Evolutionary conservation across 2,888 invertebrate species (phyloP).

Genomic region (Hoplodrina blanda): DNA sequence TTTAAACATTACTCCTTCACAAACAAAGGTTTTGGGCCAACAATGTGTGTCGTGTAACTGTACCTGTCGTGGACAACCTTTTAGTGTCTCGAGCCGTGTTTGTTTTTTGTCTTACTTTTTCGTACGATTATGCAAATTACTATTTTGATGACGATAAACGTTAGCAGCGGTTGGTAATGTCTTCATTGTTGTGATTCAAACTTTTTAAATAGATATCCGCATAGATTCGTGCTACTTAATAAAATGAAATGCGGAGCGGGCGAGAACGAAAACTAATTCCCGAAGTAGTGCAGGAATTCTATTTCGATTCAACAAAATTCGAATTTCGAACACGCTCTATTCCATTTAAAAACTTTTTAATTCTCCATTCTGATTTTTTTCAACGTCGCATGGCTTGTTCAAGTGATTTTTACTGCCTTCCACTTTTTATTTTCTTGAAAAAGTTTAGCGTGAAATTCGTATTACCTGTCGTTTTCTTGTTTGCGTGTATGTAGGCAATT

Average conservation of each 20-base stretch:
- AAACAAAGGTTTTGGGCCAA: constrained; percentile 67
- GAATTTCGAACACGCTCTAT: constrained; percentile 65
- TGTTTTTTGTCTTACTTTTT: constrained; percentile 53
- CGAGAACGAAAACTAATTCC: constrained; percentile 68
- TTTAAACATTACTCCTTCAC: constrained; percentile 54
- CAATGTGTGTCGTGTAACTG: constrained; percentile 82
- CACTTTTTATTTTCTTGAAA: constrained; percentile 43
- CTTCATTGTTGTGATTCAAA: constrained; percentile 26
- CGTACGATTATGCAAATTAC: constrained; percentile 26
- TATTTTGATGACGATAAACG: constrained; percentile 15
- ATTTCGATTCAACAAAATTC: constrained; percentile 69
- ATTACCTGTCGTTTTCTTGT: constrained; percentile 7
- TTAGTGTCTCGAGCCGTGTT: constrained; percentile 62
- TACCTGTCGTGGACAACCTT: constrained; percentile 81
- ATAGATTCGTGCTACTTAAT: constrained; percentile 47
- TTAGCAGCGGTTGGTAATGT: constrained; percentile 5
- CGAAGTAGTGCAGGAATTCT: constrained; percentile 59
- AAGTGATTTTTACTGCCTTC: constrained; percentile 36
- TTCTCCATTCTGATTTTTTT: constrained; percentile 52
- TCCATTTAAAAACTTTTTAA: constrained; percentile 68
- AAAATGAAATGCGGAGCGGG: constrained; percentile 56
- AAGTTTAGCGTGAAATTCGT: constrained; percentile 14
- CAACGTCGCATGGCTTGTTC: constrained; percentile 31
- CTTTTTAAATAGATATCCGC: constrained; percentile 28
- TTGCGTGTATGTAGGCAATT: constrained; percentile 18